These are phyloP conservation scores for Glandiceps talaboti DNA, from an alignment of 53 echinoderm and acorn worm genomes.

Conservation along the genomic window DNA sequence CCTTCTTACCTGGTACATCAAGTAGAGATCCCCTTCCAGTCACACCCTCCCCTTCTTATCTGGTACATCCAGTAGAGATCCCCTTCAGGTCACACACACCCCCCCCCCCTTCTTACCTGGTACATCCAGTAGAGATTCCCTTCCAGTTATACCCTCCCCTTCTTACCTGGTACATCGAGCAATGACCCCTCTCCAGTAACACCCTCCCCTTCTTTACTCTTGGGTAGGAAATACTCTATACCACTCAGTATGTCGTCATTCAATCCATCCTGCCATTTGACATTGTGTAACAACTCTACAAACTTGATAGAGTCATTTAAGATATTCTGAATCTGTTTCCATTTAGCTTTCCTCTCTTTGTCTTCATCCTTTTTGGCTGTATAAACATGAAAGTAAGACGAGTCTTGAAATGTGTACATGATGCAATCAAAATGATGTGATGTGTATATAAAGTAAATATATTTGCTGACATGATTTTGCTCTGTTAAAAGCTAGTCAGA, in stretches of 20 bases:
- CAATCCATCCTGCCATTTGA: conserved; percentile 84
- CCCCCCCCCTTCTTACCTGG: conserved; percentile 77
- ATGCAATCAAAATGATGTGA: too few relatives aligned
- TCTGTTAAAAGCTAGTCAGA: too few relatives aligned
- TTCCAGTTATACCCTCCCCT: too few relatives aligned
- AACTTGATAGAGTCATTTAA: conserved; percentile 88
- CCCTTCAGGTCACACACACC: conserved; percentile 92
- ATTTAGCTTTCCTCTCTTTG: conserved; percentile 15
- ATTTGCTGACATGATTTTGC: too few relatives aligned
- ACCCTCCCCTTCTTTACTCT: conserved; percentile 55
- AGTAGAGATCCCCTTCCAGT: conserved; percentile 90
- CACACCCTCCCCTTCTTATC: conserved; percentile 81
- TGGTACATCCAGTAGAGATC: conserved; percentile 72
- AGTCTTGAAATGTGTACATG: too few relatives aligned
- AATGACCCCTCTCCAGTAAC: conserved; percentile 97
- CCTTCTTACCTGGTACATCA: conserved; percentile 72
- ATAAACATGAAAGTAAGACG: too few relatives aligned
- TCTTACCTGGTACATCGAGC: conserved; percentile 64
- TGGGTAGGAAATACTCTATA: conserved; percentile 70
- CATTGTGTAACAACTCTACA: conserved; percentile 62
- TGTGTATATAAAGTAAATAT: too few relatives aligned
- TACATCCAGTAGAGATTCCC: conserved; percentile 75
- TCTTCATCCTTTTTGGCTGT: neutral
- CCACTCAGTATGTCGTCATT: conserved; percentile 44
- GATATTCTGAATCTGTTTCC: conserved; percentile 87